Evolutionary conservation across 2,888 invertebrate species (phyloP), one percentile per base, ranked within the genome.

Genomic region (Euclidia mi): DNA sequence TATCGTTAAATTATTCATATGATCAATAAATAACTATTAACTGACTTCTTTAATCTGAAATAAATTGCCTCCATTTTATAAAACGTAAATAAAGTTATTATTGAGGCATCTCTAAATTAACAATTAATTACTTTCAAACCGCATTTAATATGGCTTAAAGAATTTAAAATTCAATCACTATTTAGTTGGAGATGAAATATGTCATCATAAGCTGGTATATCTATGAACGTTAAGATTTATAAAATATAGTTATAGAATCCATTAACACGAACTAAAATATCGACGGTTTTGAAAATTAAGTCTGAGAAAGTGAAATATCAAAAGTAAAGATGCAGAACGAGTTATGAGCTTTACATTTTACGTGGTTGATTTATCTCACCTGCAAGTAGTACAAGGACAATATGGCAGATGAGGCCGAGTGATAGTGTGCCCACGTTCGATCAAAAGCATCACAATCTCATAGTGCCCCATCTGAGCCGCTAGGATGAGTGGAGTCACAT

Each of bases 401-500:
- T 88, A 90, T 0, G 96, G 95, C 0, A 91, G 83, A 84, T 97
- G 97, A 0, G 97, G 97, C 69, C 95, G 95, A 10, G 86, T 85
- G 28, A 97, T 95, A n/a, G 84, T 88, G 78, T 97, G 97, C 10
- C 96, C 96, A 29, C 97, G 90, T 31, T 95, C 94, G 10, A 96
- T 92, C 48, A 97, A 92, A 80, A 96, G 86, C 67, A 95, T 94
- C 38, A 97, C 96, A 37, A 97, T 95, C 78, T 97, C 96, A 76
- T 96, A 97, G 78, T 96, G 96, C 4, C 97, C 97, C 70, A 95
- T 95, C 76, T 96, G 96, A 2, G 97, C 96, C 7, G 97, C 97
- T 10, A 97, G 89, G 42, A 96, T 95, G 20, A 97, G 85, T 0
- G 97, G 97, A 0, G 96, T 97, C 4, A 97, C 94, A 79, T 96